Evolutionary conservation across 1,140 invertebrate genomes (phyloP), one percentile per base, ranked within the genome.

Genomic region (Daktulosphaira vitifoliae): DNA sequence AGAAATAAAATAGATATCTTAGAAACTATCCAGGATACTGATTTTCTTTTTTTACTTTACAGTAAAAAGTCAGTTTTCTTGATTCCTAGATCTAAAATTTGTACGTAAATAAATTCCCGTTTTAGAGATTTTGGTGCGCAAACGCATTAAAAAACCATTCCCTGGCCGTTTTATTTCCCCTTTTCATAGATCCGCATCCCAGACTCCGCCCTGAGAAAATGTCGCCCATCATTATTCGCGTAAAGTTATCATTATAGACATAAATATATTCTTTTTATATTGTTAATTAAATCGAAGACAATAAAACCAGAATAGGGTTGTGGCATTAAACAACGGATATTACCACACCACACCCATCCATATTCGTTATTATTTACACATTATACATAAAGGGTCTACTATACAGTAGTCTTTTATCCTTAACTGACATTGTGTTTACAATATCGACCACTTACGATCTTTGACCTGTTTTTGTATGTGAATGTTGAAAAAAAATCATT

Each of bases 401-500:
- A 5, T 6, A 26, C n/a, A 9, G 8, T 54, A 33, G 29, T 33
- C 18, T 39, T 56, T 26, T 56, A 56, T 56, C 53, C 53, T 44
- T 18, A 23, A 59, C 54, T 22, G 8, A n/a, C 3, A 9, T 13
- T 44, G 39, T 33, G 54, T 59, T 59, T 44, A 59, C 23, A 46
- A 25, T 44, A 44, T 44, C 39, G 38, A 59, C 54, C 22, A 38
- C 42, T 59, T 20, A 18, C 39, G 54, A 59, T 59, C 54, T 59
- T 59, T 59, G 54, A 59, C 54, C 54, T 59, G 16, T 59, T 59
- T 59, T n/a, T n/a, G n/a, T n/a, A n/a, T 46, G 54, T 59, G 23
- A 25, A 33, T 26, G 54, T 59, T 23, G 16, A 18, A 56, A 59
- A 18, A 37, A 59, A 42, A 6, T 18, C n/a, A 20, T 59, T n/a